Percentiles rank a stretch among this genome's conserved stretches.
phyloP scores from a whole-genome alignment of 2,113 vertebrate species.

The Microtus montanus region DNA sequence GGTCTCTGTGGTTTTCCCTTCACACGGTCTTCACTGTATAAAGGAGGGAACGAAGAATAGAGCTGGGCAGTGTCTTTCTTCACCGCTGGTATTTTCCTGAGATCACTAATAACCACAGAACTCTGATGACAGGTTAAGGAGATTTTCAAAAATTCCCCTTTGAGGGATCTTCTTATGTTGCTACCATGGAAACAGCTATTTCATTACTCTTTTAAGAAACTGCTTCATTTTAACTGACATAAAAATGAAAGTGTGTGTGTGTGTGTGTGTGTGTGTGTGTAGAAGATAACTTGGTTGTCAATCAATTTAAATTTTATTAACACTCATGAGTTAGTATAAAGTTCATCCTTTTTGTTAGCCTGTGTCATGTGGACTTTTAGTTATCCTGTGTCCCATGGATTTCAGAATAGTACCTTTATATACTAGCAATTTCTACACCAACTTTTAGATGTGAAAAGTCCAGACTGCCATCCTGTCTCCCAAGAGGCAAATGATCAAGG shows the following conservation, averaged over 20 bases:
- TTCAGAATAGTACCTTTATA: conserved; percentile 11
- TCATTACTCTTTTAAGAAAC: conserved; percentile 58
- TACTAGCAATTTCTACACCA: background rate
- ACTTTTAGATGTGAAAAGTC: conserved; percentile 12
- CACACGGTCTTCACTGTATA: background rate
- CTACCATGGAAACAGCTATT: conserved; percentile 62
- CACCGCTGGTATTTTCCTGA: background rate
- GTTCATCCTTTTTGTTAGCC: background rate
- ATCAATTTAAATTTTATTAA: conserved; percentile 55
- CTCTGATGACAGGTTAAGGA: conserved; percentile 17
- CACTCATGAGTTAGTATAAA: conserved; percentile 10
- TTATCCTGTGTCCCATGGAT: background rate
- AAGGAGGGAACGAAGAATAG: background rate
- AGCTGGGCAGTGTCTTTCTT: background rate
- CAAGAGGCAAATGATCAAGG: background rate
- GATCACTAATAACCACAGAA: conserved; percentile 38
- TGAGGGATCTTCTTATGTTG: background rate
- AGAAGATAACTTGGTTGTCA: conserved; percentile 39
- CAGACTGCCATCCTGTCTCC: background rate
- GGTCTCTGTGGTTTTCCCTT: background rate
- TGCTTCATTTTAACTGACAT: conserved; percentile 57
- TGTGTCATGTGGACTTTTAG: background rate
- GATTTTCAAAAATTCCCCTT: conserved; percentile 52
- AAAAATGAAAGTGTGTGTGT: background rate
- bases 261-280: background rate